These are phyloP conservation scores for Takifugu flavidus DNA, from an alignment of 2,113 vertebrate species.

Conservation along the genomic window DNA sequence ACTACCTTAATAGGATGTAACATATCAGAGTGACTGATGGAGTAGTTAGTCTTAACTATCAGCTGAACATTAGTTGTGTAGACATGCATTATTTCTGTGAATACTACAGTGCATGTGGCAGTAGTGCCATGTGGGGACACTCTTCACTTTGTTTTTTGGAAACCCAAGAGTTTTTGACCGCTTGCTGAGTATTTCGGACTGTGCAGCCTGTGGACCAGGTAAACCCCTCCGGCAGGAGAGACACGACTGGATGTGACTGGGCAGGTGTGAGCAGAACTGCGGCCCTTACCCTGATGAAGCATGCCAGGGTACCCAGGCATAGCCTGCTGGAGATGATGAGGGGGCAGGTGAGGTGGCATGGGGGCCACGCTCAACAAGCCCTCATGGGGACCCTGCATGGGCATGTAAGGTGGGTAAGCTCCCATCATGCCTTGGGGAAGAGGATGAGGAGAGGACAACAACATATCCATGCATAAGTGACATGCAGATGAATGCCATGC, in stretches of 20 bases:
- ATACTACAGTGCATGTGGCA: conserved; percentile 8
- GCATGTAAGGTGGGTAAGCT: conserved; percentile 96
- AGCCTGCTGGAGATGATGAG: conserved; percentile 90
- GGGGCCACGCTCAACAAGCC: conserved; percentile 98
- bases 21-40: conserved; percentile 8
- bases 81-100: conserved; percentile 43
- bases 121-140: conserved; percentile 19
- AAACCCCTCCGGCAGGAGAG: conserved; percentile 73
- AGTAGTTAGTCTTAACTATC: conserved; percentile 33
- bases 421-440: conserved; percentile 96
- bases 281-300: conserved; percentile 92
- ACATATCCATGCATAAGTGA: conserved; percentile 96
- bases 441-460: conserved; percentile 78
- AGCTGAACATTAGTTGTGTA: conserved; percentile 44
- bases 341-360: conserved; percentile 92
- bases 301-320: conserved; percentile 94
- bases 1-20: not conserved
- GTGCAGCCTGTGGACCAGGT: conserved; percentile 63
- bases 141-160: conserved; percentile 2
- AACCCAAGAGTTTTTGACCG: conserved; percentile 26
- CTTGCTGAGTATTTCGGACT: conserved; percentile 36
- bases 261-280: conserved; percentile 64
- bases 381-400: conserved; percentile 98
- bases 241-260: conserved; percentile 74
- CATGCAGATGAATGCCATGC: conserved; percentile 88